phyloP scores from a whole-genome alignment of 2,888 invertebrate species.

The Tyria jacobaeae region DNA sequence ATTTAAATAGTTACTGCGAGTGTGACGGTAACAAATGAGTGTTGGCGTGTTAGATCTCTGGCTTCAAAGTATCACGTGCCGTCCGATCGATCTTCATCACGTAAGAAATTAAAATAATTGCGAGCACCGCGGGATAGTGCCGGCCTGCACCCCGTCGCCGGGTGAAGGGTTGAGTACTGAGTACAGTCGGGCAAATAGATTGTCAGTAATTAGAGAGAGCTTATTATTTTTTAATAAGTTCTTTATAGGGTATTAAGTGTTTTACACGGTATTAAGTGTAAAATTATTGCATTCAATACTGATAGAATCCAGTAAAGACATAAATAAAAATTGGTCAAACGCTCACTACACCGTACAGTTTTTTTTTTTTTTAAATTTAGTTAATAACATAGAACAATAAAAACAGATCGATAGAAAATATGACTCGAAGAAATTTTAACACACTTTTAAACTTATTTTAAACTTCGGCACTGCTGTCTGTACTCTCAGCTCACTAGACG shows the following conservation, averaged over 20 bases:
- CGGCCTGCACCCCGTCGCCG: slow-evolving; percentile 51
- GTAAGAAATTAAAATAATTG: slow-evolving; percentile 85
- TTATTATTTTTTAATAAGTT: neutral
- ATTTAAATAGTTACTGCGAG: slow-evolving; percentile 65
- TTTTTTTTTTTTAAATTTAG: no score
- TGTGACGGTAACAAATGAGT: slow-evolving; percentile 72
- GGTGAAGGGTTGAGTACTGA: slow-evolving; percentile 65
- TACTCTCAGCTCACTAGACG: slow-evolving; percentile 75
- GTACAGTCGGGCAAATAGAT: slow-evolving; percentile 55
- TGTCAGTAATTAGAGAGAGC: slow-evolving; percentile 6
- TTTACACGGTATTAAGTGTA: no score
- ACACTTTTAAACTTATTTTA: slow-evolving; percentile 3
- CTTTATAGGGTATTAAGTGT: neutral
- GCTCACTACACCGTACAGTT: no score
- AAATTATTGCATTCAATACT: no score
- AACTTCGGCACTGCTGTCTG: slow-evolving; percentile 56
- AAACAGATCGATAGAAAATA: no score
- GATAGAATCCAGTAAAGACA: no score
- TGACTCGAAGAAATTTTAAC: neutral
- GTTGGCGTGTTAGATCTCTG: slow-evolving; percentile 32
- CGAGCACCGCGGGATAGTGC: slow-evolving; percentile 70
- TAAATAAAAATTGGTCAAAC: no score
- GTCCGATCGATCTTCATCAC: slow-evolving; percentile 78
- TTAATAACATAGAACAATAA: no score
- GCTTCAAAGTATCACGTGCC: slow-evolving; percentile 71